Evolutionary conservation across 2,888 invertebrate species (phyloP).

Genomic region (Lissocephala sabroskyi): DNA sequence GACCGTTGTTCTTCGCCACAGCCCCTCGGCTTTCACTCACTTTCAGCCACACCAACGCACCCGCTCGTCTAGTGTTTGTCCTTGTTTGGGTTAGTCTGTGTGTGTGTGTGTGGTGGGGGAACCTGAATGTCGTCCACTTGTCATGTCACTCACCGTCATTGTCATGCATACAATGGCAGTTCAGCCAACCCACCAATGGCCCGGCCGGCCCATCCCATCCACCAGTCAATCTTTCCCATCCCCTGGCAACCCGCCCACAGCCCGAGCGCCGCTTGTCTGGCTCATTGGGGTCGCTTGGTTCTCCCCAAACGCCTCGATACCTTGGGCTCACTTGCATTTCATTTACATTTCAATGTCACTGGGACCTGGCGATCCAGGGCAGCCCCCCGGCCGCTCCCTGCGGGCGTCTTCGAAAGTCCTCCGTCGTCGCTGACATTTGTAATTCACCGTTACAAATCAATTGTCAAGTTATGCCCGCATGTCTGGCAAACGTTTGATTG

Average conservation of each 20-base stretch:
- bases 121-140: constrained; percentile 54
- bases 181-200: too few relatives aligned
- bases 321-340: constrained; percentile 17
- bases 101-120: constrained; percentile 11
- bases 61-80: constrained; percentile 2
- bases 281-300: too few relatives aligned
- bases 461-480: constrained; percentile 41
- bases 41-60: too few relatives aligned
- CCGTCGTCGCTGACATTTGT: constrained; percentile 40
- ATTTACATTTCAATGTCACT: constrained; percentile 30
- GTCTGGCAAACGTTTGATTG: too few relatives aligned
- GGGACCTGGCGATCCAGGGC: background rate
- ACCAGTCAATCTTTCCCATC: too few relatives aligned
- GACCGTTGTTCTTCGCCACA: too few relatives aligned
- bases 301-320: constrained; percentile 1
- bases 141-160: constrained; percentile 60
- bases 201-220: too few relatives aligned
- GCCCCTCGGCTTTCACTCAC: too few relatives aligned
- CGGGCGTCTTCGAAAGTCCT: constrained; percentile 5
- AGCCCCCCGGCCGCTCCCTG: background rate
- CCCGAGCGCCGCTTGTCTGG: too few relatives aligned
- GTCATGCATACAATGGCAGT: constrained; percentile 53
- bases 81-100: background rate
- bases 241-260: too few relatives aligned
- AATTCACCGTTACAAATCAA: constrained; percentile 60